Evolutionary conservation across 2,797 vertebrate species (phyloP), one percentile per base, ranked within the genome.

Genomic region (Microchirus variegatus): DNA sequence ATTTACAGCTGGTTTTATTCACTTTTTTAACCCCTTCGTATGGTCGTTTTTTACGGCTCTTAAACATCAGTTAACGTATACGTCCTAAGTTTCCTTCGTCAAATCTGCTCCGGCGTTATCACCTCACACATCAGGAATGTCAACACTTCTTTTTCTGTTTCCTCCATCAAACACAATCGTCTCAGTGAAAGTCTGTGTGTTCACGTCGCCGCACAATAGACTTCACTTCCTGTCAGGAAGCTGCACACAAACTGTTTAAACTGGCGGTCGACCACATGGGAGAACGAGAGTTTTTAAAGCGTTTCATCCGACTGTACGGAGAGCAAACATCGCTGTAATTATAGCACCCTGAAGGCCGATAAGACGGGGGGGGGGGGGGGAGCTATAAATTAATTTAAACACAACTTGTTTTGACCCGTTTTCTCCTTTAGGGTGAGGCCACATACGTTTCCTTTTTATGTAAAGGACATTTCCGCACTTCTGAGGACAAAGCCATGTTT

Each of bases 221-320:
- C 18, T 2, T 2, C 2, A 15, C 67, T 90, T 90, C 87, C 89
- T 87, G 75, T 60, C 67, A 86, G 91, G 90, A 92, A 89, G 36
- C 70, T 37, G 19, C 12, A 45, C 63, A 41, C 49, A 70, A 56
- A 42, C 41, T 1, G 31, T 31, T 31, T 5, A 31, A 31, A 31
- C 5, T 31, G 31, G 11, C 1, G 12, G 19, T n/a, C n/a, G 53
- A 55, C 52, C 47, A 44, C 42, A 15, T 9, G 50, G 57, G 61
- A 54, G 19, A 60, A 15, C 38, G 48, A 40, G 61, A 3, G 51
- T 26, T 5, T 31, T 60, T 47, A 47, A 61, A 11, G 48, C 19
- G 13, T 44, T 54, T 54, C 44, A 6, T 58, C 49, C 13, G 10
- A 2, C 40, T 37, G 13, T 50, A 9, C 38, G 48, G 0, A 5